A percentile compares a stretch with the other conserved stretches of the same genome.
These are phyloP conservation scores for Lucilia sericata DNA, from an alignment of 1,140 invertebrate genomes.

Conservation along the genomic window DNA sequence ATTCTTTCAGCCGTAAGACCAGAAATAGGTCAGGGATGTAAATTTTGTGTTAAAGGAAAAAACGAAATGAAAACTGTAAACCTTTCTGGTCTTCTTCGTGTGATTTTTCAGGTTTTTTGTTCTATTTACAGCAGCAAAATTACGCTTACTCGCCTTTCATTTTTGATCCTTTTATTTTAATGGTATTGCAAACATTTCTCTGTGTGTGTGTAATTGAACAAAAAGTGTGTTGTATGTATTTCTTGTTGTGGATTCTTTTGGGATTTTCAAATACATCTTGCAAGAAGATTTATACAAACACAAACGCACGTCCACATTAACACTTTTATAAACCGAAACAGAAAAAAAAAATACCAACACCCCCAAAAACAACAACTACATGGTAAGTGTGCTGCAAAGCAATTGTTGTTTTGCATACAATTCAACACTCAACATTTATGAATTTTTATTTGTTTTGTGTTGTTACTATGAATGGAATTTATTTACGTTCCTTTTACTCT, in stretches of 20 bases:
- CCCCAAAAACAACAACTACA: background rate
- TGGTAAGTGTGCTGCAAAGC: background rate
- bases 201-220: background rate
- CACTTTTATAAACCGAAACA: too few species aligned
- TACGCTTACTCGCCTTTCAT: background rate
- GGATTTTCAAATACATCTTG: background rate
- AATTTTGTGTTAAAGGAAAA: background rate
- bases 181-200: background rate
- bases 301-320: too few species aligned
- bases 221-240: background rate
- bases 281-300: background rate
- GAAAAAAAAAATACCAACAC: background rate
- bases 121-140: background rate
- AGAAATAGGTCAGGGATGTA: constrained; percentile 19
- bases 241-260: background rate
- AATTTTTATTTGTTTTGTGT: background rate
- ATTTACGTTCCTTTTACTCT: background rate
- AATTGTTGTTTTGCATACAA: background rate
- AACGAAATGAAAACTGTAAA: background rate
- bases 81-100: background rate
- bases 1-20: background rate
- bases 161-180: background rate
- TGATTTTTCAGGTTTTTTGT: background rate
- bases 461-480: background rate
- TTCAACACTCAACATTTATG: background rate